Evolutionary conservation across 2,888 invertebrate species (phyloP).

Genomic region (Thymelicus lineola): DNA sequence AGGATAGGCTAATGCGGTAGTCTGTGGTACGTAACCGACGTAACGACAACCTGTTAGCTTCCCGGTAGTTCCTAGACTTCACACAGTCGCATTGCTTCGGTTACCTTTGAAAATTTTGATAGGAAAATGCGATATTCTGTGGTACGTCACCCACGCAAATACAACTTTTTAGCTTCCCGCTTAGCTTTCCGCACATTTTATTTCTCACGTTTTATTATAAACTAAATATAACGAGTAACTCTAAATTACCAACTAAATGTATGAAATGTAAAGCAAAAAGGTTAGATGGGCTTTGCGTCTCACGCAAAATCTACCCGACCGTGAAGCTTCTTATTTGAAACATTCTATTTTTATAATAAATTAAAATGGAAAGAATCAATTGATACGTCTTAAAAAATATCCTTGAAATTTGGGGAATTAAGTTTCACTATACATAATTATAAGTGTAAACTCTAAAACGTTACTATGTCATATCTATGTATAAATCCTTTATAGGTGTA

Average conservation of each 20-base stretch:
- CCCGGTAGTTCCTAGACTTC: background rate
- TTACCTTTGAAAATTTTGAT: no score
- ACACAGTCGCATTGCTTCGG: background rate
- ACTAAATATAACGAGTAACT: background rate
- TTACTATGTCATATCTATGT: no score
- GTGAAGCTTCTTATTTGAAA: constrained; percentile 6
- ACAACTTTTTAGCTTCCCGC: no score
- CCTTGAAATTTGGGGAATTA: background rate
- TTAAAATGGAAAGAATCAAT: constrained; percentile 8
- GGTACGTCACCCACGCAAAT: no score
- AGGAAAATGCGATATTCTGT: no score
- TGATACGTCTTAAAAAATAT: background rate
- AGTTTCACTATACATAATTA: background rate
- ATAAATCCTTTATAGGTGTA: no score
- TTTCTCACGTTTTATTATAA: background rate
- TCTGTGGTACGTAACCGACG: constrained; percentile 59
- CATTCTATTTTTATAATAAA: constrained; percentile 3
- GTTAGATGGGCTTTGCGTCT: background rate
- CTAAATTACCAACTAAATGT: constrained; percentile 6
- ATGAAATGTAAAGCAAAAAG: constrained; percentile 17
- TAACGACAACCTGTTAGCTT: background rate
- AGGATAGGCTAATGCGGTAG: no score
- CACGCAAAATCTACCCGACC: constrained; percentile 9
- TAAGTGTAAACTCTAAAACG: no score
- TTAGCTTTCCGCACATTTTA: background rate